phyloP scores from a whole-genome alignment of 1,140 invertebrate species.

The Diorhabda carinulata region DNA sequence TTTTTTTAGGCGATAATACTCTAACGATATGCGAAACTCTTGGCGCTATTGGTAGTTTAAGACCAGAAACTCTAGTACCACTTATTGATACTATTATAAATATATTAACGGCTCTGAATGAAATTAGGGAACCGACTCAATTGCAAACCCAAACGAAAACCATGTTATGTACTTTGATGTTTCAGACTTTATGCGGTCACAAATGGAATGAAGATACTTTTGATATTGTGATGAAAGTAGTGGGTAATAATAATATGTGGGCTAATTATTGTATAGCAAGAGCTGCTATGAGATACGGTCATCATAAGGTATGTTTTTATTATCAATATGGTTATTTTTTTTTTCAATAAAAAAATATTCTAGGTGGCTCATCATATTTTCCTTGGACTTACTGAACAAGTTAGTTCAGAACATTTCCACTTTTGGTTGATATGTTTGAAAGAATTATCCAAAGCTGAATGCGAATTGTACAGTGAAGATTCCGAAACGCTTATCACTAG shows the following conservation, averaged over 20 bases:
- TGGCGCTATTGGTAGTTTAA: conserved; percentile 67
- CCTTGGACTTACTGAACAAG: conserved; percentile 63
- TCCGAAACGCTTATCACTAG: conserved; percentile 52
- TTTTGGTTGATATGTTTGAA: conserved; percentile 83
- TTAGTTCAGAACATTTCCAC: conserved; percentile 84
- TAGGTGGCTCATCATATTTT: conserved; percentile 65
- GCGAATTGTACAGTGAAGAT: conserved; percentile 39
- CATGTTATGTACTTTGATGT: conserved; percentile 74
- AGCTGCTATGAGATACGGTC: conserved; percentile 79
- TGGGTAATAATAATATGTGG: conserved; percentile 70
- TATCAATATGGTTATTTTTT: background rate
- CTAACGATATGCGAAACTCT: conserved; percentile 57
- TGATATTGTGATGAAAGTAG: conserved; percentile 55
- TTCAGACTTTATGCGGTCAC: conserved; percentile 72
- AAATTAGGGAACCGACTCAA: conserved; percentile 29
- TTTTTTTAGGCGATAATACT: conserved; percentile 39
- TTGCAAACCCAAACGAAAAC: conserved; percentile 49
- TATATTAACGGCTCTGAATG: conserved; percentile 47
- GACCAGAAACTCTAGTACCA: conserved; percentile 55
- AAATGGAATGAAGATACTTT: conserved; percentile 58
- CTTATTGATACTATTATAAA: conserved; percentile 57
- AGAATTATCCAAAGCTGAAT: conserved; percentile 65
- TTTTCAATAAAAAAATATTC: background rate
- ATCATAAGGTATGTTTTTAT: conserved; percentile 54
- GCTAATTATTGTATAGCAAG: conserved; percentile 75